phyloP scores from a whole-genome alignment of 2,888 invertebrate genomes.

The Dorcus parallelipipedus region DNA sequence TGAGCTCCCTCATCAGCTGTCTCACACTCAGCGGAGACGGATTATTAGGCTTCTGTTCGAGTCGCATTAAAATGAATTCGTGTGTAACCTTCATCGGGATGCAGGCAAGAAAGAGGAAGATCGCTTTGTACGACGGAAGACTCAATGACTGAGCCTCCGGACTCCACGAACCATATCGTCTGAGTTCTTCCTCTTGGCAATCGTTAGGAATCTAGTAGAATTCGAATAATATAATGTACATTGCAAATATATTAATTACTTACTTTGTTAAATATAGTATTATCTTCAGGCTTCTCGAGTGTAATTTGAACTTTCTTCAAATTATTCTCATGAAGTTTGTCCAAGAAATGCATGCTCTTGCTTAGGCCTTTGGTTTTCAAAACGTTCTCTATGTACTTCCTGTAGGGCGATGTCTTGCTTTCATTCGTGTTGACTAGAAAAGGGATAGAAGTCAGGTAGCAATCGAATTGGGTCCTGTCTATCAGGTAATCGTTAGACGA shows the following conservation, averaged over 20 bases:
- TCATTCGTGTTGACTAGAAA: conserved; percentile 39
- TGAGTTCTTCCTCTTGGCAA: conserved; percentile 52
- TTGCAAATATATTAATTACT: background rate
- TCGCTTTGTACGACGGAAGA: conserved; percentile 80
- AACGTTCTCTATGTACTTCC: conserved; percentile 82
- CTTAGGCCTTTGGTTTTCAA: conserved; percentile 83
- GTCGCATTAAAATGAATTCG: conserved; percentile 81
- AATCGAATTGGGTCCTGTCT: conserved; percentile 32
- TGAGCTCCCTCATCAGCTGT: conserved; percentile 79
- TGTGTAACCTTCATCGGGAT: conserved; percentile 89
- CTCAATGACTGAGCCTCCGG: conserved; percentile 71
- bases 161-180: conserved; percentile 74
- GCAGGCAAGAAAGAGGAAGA: conserved; percentile 81
- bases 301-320: conserved; percentile 70
- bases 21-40: conserved; percentile 84
- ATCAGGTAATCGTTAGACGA: conserved; percentile 36
- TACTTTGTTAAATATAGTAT: conserved; percentile 35
- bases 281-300: conserved; percentile 56
- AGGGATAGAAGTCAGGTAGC: conserved; percentile 54
- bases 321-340: conserved; percentile 66
- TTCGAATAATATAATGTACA: conserved; percentile 4
- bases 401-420: conserved; percentile 44
- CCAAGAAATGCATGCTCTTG: conserved; percentile 76
- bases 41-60: conserved; percentile 77
- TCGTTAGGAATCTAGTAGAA: conserved; percentile 27